A percentile compares a stretch with the other conserved stretches of the same genome.
phyloP scores from a whole-genome alignment of 2,888 invertebrate genomes.

The Cerceris ruficornis region DNA sequence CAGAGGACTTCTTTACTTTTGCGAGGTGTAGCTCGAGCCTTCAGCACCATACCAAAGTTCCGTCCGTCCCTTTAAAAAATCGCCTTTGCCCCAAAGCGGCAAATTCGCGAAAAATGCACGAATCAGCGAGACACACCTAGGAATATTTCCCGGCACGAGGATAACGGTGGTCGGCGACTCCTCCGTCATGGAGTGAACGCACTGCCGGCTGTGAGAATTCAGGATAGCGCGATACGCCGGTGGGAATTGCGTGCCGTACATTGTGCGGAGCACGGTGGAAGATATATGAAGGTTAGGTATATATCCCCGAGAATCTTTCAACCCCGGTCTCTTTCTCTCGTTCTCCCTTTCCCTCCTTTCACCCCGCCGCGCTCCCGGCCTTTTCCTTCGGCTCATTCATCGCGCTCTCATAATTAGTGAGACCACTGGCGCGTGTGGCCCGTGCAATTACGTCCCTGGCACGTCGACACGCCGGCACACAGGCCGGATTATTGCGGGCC shows the following conservation, averaged over 20 bases:
- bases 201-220: constrained; percentile 51
- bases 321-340: constrained; percentile 42
- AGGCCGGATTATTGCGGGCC: background rate
- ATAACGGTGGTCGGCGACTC: constrained; percentile 60
- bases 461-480: constrained; percentile 26
- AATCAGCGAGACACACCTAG: background rate
- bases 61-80: too few relatives aligned
- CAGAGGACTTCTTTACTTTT: too few relatives aligned
- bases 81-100: too few relatives aligned
- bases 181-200: constrained; percentile 55
- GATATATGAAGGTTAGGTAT: constrained; percentile 27
- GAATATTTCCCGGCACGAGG: constrained; percentile 25
- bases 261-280: constrained; percentile 43
- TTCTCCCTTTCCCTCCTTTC: constrained; percentile 11
- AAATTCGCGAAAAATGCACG: background rate
- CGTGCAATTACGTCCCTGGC: constrained; percentile 64
- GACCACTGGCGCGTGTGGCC: constrained; percentile 54
- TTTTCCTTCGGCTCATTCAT: constrained; percentile 43
- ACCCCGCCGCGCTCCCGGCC: constrained; percentile 9
- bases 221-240: constrained; percentile 42
- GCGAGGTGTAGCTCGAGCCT: too few relatives aligned
- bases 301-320: constrained; percentile 48
- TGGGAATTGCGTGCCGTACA: constrained; percentile 62
- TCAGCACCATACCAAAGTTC: too few relatives aligned
- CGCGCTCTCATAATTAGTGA: constrained; percentile 69